Evolutionary conservation across 2,888 invertebrate species (phyloP).

Genomic region (Zele albiditarsus): DNA sequence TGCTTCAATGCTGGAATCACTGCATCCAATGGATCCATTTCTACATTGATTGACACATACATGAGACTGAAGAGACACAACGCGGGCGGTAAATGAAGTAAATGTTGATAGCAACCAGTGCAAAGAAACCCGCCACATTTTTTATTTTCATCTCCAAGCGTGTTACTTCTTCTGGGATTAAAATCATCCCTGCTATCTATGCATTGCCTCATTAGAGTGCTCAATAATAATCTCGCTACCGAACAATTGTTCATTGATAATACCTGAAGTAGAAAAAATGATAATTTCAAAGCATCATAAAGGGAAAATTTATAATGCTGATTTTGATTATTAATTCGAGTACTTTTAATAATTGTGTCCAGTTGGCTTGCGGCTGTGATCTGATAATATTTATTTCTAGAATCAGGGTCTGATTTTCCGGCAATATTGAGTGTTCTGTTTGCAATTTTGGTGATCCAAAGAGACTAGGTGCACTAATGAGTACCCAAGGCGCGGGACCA

Average conservation of each 20-base stretch:
- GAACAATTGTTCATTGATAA: constrained; percentile 82
- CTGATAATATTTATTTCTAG: constrained; percentile 82
- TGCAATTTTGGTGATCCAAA: constrained; percentile 71
- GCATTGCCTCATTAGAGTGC: constrained; percentile 55
- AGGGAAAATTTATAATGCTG: constrained; percentile 16
- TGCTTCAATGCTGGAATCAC: constrained; percentile 79
- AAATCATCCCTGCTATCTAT: constrained; percentile 47
- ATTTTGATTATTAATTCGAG: constrained; percentile 3
- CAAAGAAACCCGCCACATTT: constrained; percentile 83
- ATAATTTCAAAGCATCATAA: neutral
- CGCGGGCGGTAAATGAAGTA: constrained; percentile 71
- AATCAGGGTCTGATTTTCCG: constrained; percentile 78
- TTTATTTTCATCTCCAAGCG: constrained; percentile 57
- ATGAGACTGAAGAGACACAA: constrained; percentile 79
- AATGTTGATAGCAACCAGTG: constrained; percentile 78
- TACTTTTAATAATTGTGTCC: constrained; percentile 85
- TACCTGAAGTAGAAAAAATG: constrained; percentile 73
- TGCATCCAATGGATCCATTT: constrained; percentile 76
- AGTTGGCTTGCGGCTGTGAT: constrained; percentile 86
- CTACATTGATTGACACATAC: constrained; percentile 78
- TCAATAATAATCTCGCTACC: constrained; percentile 74
- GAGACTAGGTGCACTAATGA: constrained; percentile 79
- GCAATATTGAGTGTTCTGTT: constrained; percentile 68
- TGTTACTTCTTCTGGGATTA: neutral
- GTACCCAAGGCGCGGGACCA: constrained; percentile 81